Conservation (phyloP, 1,140 invertebrate species). For the Aleiodes sp. region DNA sequence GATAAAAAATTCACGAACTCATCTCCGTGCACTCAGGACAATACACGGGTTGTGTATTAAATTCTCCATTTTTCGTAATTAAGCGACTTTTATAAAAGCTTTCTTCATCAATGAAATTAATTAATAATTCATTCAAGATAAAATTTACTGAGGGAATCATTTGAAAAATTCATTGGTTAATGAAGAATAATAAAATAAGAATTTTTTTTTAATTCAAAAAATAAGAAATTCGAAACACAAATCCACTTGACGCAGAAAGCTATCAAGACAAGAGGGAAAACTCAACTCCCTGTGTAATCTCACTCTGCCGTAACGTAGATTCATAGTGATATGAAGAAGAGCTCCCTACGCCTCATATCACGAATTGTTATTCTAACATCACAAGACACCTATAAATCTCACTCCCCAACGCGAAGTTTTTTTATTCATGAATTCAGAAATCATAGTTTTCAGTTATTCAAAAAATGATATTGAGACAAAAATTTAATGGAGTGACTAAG, state of each 20-base stretch:
- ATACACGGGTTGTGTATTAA: background rate
- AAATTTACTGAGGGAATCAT: no score
- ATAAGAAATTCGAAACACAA: background rate
- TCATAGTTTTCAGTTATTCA: no score
- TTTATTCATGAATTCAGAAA: background rate
- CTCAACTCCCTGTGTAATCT: slow-evolving; percentile 18
- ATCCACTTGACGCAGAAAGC: background rate
- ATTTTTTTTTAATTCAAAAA: background rate
- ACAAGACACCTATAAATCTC: background rate
- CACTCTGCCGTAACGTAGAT: background rate
- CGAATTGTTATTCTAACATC: background rate
- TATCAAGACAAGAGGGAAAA: background rate
- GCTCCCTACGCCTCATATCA: background rate
- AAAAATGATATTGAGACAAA: no score
- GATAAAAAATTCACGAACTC: background rate
- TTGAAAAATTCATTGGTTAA: no score
- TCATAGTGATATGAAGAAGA: background rate
- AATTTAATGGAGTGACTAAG: no score
- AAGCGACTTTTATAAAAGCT: no score
- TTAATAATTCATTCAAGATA: no score
- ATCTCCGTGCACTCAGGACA: background rate
- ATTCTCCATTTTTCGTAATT: no score
- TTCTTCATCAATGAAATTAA: no score
- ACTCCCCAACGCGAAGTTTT: background rate
- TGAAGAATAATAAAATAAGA: background rate